These are phyloP conservation scores for Netelia fuscicornis DNA, from an alignment of 2,888 invertebrate genomes.

Conservation along the genomic window DNA sequence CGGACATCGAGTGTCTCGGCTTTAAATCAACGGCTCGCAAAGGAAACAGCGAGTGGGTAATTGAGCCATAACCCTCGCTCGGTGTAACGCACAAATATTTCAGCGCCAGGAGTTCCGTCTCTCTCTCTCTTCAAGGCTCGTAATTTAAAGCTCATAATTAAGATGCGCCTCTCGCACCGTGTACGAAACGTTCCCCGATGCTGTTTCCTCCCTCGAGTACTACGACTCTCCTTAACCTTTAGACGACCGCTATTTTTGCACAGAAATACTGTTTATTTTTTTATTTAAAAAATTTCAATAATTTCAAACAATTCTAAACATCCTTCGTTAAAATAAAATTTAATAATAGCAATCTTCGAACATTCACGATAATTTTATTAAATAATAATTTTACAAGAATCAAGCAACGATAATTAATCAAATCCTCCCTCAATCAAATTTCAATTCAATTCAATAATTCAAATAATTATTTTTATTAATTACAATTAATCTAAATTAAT, in stretches of 20 bases:
- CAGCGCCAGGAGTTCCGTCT: slow-evolving; percentile 77
- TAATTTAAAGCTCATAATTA: slow-evolving; percentile 82
- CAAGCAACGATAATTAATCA: too few species aligned
- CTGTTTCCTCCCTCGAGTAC: slow-evolving; percentile 9
- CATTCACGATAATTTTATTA: not conserved
- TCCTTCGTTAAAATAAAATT: too few species aligned
- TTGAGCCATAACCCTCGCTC: slow-evolving; percentile 82
- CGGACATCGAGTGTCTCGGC: slow-evolving; percentile 29
- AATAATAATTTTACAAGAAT: not conserved
- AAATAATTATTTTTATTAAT: too few species aligned
- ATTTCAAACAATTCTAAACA: too few species aligned
- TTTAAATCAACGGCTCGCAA: slow-evolving; percentile 81
- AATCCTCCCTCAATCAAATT: too few species aligned
- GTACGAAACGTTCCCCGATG: slow-evolving; percentile 19
- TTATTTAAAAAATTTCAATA: not conserved
- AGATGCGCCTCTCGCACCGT: slow-evolving; percentile 72
- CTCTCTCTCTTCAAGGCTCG: slow-evolving; percentile 67
- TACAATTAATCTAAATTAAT: too few species aligned
- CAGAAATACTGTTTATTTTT: too few species aligned
- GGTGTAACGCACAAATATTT: slow-evolving; percentile 79
- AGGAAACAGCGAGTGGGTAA: slow-evolving; percentile 82
- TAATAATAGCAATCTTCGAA: too few species aligned
- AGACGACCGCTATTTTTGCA: not conserved
- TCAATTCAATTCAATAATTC: too few species aligned
- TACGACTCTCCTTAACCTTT: slow-evolving; percentile 17